Evolutionary conservation across 2,113 vertebrate genomes (phyloP).

Genomic region (Calyptommatus sinebrachiatus): DNA sequence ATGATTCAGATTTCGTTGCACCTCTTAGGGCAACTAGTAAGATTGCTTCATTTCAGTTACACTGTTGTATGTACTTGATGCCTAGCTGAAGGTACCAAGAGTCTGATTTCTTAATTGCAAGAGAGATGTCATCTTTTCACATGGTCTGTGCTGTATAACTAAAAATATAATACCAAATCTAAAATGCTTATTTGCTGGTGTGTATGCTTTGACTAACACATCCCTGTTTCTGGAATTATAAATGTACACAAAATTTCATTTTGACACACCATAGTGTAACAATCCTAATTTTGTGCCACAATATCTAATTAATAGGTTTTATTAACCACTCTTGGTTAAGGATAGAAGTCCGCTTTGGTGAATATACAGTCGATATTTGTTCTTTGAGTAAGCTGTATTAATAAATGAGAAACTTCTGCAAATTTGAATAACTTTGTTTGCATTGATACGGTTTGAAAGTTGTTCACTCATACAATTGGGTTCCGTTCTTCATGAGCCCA

Average conservation of each 20-base stretch:
- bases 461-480: too few species aligned
- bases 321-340: background rate
- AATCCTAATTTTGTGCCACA: background rate
- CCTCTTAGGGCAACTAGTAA: background rate
- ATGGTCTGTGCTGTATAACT: background rate
- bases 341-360: background rate
- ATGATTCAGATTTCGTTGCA: background rate
- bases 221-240: background rate
- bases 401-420: background rate
- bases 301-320: background rate
- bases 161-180: background rate
- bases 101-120: too few species aligned
- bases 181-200: background rate
- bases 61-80: background rate
- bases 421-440: background rate
- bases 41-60: background rate
- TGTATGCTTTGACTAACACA: background rate
- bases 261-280: rapidly evolving
- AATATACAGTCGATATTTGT: background rate
- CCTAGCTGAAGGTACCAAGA: background rate
- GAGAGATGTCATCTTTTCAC: background rate
- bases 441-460: too few species aligned
- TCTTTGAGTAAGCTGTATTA: background rate
- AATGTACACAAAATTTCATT: background rate
- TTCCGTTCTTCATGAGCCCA: too few species aligned